Evolutionary conservation across 2,797 vertebrate genomes (phyloP).

Genomic region (Cyprinella venusta): DNA sequence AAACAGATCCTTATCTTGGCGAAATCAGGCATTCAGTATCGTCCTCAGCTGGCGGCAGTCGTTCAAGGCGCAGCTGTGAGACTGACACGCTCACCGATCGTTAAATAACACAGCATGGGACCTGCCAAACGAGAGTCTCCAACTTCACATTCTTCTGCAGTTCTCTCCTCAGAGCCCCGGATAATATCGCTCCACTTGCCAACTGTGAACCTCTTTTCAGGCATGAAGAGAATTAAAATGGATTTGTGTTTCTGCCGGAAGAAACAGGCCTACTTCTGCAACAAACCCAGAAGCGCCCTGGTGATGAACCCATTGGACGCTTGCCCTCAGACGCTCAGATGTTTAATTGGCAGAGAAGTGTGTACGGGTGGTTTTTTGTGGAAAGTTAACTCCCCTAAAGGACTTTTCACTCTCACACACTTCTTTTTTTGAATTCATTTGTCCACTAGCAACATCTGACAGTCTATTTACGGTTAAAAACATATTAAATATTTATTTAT

Average conservation of each 20-base stretch:
- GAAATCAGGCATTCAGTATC: slow-evolving; percentile 52
- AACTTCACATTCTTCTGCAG: slow-evolving; percentile 63
- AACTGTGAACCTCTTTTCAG: slow-evolving; percentile 56
- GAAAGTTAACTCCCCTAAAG: slow-evolving; percentile 13
- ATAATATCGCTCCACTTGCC: slow-evolving; percentile 45
- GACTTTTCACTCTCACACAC: neutral
- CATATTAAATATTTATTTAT: neutral
- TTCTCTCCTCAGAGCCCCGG: slow-evolving; percentile 49
- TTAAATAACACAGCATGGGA: slow-evolving; percentile 72
- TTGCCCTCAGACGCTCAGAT: slow-evolving; percentile 22
- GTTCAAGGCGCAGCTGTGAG: slow-evolving; percentile 68
- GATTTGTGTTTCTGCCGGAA: slow-evolving; percentile 49
- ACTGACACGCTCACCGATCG: slow-evolving; percentile 73
- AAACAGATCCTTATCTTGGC: slow-evolving; percentile 61
- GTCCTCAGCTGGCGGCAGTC: slow-evolving; percentile 72
- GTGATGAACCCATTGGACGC: slow-evolving; percentile 28
- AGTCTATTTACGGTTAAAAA: neutral
- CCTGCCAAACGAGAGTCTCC: slow-evolving; percentile 69
- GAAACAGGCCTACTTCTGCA: slow-evolving; percentile 55
- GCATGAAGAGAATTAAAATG: slow-evolving; percentile 64
- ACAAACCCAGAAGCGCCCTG: neutral
- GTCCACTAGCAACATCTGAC: neutral
- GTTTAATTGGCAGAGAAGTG: slow-evolving; percentile 28
- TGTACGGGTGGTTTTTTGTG: slow-evolving; percentile 3
- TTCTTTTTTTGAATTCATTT: neutral